Base-by-base conservation (phyloP, 1,140 invertebrate species). In the Macrocentrus cingulum region DNA sequence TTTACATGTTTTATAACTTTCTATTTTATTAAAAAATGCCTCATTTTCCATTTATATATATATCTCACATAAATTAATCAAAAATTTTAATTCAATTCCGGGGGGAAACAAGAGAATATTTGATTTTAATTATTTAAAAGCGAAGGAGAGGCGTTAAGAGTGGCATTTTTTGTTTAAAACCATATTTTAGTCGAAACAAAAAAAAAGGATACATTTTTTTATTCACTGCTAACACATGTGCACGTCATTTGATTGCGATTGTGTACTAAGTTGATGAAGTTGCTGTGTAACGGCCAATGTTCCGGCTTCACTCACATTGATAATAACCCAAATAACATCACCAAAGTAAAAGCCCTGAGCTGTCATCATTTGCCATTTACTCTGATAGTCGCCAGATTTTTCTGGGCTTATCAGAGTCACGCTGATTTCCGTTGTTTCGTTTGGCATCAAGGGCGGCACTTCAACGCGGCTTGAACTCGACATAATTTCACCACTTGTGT, bases 341-440 rank as follows among this genome's bases (percentile, higher is more conserved):
- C 92, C 92, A 84, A 94, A 94, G 73, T 87, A 91, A 57, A 86
- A 82, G 52, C 91, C 92, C 61, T 85, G 86, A 18, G 88, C 79
- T 44, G 90, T 91, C 67, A 84, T 85, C 83, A 94, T 85, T 59
- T 91, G 84, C 91, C 91, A 95, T 79, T 91, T 88, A 75, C 88
- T 85, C 65, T 90, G 85, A 70, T 90, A 91, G n/a, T 85, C 83
- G 8, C 91, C 91, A 53, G 85, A 78, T 48, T 80, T 67, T 20
- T 80, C 65, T 15, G 92, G 91, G 75, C 88, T 89, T 5, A 77
- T 77, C 81, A 92, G 85, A 55, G 85, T 81, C 16, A 92, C 82
- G 61, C 82, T 83, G 20, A 94, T 72, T 69, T 90, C 85, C 39
- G 81, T 81, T 5, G 77, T 80, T 66, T 89, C 84, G 39, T 85